Percentiles rank a stretch among this genome's conserved stretches.
Evolutionary conservation across 2,797 vertebrate species (phyloP).

Genomic region (Eidolon dupreanum): DNA sequence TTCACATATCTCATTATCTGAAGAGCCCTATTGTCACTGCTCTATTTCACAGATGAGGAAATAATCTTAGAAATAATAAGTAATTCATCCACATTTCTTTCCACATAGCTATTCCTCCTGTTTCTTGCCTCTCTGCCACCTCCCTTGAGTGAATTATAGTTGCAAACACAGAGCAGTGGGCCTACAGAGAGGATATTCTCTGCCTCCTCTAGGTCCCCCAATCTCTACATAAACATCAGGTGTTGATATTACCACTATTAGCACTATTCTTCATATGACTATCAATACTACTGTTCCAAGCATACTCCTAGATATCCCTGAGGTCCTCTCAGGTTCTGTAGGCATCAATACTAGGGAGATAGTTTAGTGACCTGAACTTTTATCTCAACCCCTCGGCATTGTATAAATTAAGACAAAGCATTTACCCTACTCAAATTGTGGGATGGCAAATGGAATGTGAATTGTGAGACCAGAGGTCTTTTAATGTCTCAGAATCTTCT

Average conservation of each 20-base stretch:
- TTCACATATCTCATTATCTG: background rate
- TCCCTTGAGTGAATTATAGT: background rate
- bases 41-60: background rate
- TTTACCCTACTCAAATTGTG: background rate
- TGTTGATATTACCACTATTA: too few species aligned
- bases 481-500: too few species aligned
- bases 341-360: background rate
- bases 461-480: background rate
- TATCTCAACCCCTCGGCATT: background rate
- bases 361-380: background rate
- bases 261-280: background rate
- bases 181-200: background rate
- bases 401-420: background rate
- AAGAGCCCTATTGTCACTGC: background rate
- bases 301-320: background rate
- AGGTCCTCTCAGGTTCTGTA: background rate
- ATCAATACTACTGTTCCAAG: background rate
- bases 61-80: background rate
- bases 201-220: background rate
- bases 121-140: background rate
- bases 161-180: background rate
- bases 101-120: background rate
- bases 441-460: background rate
- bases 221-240: background rate
- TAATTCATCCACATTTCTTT: background rate